These are phyloP conservation scores for Felis chaus DNA, from an alignment of 2,113 vertebrate genomes.

Conservation along the genomic window DNA sequence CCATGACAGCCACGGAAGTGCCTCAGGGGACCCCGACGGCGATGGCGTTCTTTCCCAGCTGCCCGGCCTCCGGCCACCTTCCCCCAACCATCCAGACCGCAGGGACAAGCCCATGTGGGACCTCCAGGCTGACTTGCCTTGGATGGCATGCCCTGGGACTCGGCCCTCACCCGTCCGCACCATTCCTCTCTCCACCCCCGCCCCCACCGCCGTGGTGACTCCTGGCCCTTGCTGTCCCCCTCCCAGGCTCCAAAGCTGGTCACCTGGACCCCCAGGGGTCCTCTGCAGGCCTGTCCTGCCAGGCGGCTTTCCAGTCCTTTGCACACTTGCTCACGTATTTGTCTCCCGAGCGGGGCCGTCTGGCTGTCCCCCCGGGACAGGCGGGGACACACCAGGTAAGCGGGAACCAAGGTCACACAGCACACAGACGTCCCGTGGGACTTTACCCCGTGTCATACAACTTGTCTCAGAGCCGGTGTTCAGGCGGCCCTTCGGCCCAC, in stretches of 20 bases:
- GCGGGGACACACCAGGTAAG: neutral
- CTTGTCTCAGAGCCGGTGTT: neutral
- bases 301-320: neutral
- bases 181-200: neutral
- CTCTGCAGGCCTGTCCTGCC: neutral
- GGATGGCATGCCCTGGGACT: neutral
- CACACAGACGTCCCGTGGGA: accelerated
- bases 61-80: neutral
- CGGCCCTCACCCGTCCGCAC: neutral
- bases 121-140: neutral
- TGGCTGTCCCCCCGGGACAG: neutral
- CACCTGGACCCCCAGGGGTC: neutral
- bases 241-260: neutral
- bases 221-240: neutral
- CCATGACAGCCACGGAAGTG: too few species aligned
- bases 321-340: neutral
- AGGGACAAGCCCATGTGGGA: neutral
- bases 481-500: neutral
- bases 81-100: neutral
- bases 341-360: neutral
- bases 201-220: neutral
- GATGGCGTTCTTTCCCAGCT: neutral
- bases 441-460: neutral
- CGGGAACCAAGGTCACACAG: too few species aligned
- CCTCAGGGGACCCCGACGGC: neutral